Evolutionary conservation across 2,113 vertebrate genomes (phyloP).

Genomic region (Nothocercus nigrocapillus): DNA sequence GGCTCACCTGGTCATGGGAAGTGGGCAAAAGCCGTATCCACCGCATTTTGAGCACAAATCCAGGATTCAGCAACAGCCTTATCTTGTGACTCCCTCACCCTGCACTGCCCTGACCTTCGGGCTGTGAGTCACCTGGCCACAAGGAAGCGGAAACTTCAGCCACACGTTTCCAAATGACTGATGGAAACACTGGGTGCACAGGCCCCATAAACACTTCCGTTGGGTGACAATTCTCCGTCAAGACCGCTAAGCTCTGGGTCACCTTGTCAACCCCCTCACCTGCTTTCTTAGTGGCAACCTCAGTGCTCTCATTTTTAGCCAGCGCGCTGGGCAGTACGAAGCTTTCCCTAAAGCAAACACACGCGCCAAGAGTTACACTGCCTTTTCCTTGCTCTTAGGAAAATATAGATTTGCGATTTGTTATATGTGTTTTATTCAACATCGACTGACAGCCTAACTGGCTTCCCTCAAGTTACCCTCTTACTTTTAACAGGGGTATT

Average conservation of each 20-base stretch:
- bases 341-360: background rate
- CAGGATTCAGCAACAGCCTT: background rate
- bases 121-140: background rate
- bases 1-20: too few relatives aligned
- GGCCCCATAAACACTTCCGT: background rate
- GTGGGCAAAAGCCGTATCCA: background rate
- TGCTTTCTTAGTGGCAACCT: background rate
- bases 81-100: background rate
- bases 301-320: background rate
- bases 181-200: background rate
- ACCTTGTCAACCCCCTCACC: background rate
- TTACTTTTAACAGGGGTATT: background rate
- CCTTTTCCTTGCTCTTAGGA: background rate
- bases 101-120: background rate
- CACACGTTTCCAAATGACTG: background rate
- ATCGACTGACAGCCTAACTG: fast-evolving
- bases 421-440: background rate
- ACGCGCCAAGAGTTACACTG: background rate
- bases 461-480: background rate
- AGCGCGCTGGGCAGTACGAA: background rate
- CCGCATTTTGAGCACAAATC: background rate
- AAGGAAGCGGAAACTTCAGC: background rate
- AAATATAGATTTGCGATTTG: background rate
- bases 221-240: fast-evolving
- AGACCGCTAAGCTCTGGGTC: background rate